A percentile compares a stretch with the other conserved stretches of the same genome.
phyloP scores from a whole-genome alignment of 2,797 vertebrate species.

The Leptodactylus fallax region DNA sequence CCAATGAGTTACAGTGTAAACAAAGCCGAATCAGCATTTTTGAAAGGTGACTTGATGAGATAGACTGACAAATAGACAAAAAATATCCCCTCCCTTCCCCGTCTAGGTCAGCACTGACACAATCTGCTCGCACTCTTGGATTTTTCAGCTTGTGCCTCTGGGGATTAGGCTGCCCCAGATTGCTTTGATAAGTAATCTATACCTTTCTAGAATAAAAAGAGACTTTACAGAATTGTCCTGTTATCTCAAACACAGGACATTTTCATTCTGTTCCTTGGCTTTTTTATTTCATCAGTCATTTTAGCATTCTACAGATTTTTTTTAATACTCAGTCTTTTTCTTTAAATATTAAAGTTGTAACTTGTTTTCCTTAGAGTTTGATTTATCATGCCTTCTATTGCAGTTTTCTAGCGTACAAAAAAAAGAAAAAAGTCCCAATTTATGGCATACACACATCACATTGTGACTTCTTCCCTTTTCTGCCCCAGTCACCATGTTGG shows the following conservation, averaged over 20 bases:
- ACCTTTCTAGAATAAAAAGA: slow-evolving; percentile 42
- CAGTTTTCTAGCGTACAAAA: too few relatives aligned
- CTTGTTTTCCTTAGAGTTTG: neutral
- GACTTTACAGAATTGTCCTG: slow-evolving; percentile 15
- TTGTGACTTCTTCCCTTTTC: too few relatives aligned
- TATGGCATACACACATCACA: too few relatives aligned
- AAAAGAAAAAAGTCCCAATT: too few relatives aligned
- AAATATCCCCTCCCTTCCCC: neutral
- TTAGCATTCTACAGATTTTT: slow-evolving; percentile 1
- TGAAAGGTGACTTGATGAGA: slow-evolving; percentile 70
- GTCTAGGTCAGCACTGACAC: slow-evolving; percentile 49
- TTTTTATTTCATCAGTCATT: neutral
- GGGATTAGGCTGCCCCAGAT: slow-evolving; percentile 50
- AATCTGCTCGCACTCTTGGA: slow-evolving; percentile 43
- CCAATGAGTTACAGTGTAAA: slow-evolving; percentile 49
- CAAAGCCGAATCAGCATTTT: slow-evolving; percentile 62
- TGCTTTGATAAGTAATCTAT: slow-evolving; percentile 58
- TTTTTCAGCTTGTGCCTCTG: slow-evolving; percentile 22
- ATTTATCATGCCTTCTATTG: too few relatives aligned
- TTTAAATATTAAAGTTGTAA: neutral
- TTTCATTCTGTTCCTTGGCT: neutral
- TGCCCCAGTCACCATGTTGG: too few relatives aligned
- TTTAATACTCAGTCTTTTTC: neutral
- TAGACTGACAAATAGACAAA: slow-evolving; percentile 61
- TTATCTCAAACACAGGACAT: slow-evolving; percentile 3